Evolutionary conservation across 1,140 invertebrate species (phyloP).

Genomic region (Carcinoscorpius rotundicauda): DNA sequence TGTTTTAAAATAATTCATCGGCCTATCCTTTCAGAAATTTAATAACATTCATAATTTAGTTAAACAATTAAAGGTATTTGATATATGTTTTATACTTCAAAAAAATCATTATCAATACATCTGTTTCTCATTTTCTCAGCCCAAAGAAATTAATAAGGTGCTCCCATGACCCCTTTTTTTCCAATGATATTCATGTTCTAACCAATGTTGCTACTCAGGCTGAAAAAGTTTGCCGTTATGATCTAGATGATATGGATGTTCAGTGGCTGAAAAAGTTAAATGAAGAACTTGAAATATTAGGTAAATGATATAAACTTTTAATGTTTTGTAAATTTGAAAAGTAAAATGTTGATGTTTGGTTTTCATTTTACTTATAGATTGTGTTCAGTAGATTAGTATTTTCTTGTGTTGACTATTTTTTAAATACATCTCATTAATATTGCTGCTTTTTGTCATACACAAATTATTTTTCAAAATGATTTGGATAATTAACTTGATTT

Average conservation of each 20-base stretch:
- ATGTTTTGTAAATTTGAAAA: too few species aligned
- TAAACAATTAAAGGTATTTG: conserved; percentile 3
- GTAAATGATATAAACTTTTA: conserved; percentile 8
- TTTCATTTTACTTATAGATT: too few species aligned
- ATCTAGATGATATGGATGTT: conserved; percentile 84
- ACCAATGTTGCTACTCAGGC: conserved; percentile 71
- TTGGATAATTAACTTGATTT: too few species aligned
- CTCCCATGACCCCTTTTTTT: conserved; percentile 74
- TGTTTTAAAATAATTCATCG: not conserved
- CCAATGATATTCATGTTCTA: conserved; percentile 66
- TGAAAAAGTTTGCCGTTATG: conserved; percentile 86
- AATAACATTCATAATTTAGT: not conserved
- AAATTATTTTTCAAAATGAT: too few species aligned
- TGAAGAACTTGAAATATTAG: conserved; percentile 52
- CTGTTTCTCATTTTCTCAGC: conserved; percentile 40
- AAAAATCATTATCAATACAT: conserved; percentile 3
- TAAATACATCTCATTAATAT: too few species aligned
- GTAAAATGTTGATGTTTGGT: too few species aligned
- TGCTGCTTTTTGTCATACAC: too few species aligned
- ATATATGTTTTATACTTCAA: not conserved
- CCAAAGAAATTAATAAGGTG: conserved; percentile 84
- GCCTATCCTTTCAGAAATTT: not conserved
- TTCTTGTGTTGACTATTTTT: too few species aligned
- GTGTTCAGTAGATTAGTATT: too few species aligned
- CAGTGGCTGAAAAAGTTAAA: conserved; percentile 81